Conservation (phyloP, 2,113 vertebrate genomes). For the Cervus canadensis region DNA sequence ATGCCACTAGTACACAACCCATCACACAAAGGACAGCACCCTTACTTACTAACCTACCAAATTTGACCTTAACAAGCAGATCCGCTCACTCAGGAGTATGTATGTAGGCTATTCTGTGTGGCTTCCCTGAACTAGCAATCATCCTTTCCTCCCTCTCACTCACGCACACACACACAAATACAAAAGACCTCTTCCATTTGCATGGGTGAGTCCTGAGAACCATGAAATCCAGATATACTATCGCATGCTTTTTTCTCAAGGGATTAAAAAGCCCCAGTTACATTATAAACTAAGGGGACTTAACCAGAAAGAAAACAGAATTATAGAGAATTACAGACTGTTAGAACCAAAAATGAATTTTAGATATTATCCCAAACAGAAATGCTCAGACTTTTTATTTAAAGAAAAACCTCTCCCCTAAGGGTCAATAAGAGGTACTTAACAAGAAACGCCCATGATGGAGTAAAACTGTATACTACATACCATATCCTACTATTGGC, state of each 20-base stretch:
- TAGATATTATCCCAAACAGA: neutral
- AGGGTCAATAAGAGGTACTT: neutral
- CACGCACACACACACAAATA: neutral
- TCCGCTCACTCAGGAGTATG: neutral
- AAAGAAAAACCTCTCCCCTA: neutral
- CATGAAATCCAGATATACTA: neutral
- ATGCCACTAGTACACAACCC: neutral
- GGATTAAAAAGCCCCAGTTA: neutral
- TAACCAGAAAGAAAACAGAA: neutral
- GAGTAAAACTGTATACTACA: neutral
- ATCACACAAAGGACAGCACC: neutral
- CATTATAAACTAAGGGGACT: neutral
- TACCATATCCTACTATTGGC: neutral
- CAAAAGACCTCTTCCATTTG: neutral
- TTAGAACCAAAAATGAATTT: neutral
- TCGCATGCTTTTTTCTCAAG: neutral
- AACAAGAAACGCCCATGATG: neutral
- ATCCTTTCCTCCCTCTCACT: neutral
- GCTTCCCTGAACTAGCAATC: neutral
- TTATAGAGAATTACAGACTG: neutral
- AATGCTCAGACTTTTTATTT: neutral
- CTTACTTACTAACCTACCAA: neutral
- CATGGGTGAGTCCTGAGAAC: neutral
- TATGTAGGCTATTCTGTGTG: neutral
- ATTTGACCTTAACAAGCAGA: neutral